Base-by-base conservation (phyloP, 1,140 invertebrate species). In the Maniola jurtina region DNA sequence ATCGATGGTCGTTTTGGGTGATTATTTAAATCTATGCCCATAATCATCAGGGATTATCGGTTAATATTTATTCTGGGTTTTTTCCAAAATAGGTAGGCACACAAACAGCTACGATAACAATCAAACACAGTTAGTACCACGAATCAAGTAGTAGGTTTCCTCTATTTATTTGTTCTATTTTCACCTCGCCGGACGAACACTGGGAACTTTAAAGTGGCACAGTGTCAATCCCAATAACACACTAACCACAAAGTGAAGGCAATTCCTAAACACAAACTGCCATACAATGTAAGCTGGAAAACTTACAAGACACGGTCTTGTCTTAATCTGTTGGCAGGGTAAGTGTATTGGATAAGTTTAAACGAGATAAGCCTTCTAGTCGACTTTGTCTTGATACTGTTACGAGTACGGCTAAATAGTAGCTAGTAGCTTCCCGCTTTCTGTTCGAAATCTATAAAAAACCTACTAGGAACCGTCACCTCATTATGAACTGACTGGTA, bases 291-390 rank as follows among this genome's bases (percentile, higher is more conserved):
- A 63, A 68, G 52, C 55, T 45, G 54, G 61, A 50, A 45, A 68
- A 68, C 55, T 68, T 68, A 54, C 47, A 68, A 68, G 66, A 63
- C 66, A 54, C 40, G 52, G 38, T 63, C 66, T 68, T 68, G 66
- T 42, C 36, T 62, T 38, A 68, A 68, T 63, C 60, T 55, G 61
- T 63, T 58, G 14, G 38, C 15, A 40, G 47, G 52, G 36, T 47
- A 67, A 67, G 65, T 67, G 66, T 68, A 68, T 68, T 59, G 66
- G 60, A 52, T 42, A 68, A 68, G 60, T 68, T 68, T 58, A 0
- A 48, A 66, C 6, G 52, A 63, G 66, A 68, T 68, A 68, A 68
- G 66, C 42, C 40, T 25, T 34, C 2, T 42, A 7, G 42, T 57
- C 33, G 62, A 11, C 54, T 57, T 36, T 52, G 25, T 4, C 25